Percentiles rank a stretch among this genome's conserved stretches.
Conservation (phyloP, 2,797 vertebrate species). For the Rhinogobio ventralis region DNA sequence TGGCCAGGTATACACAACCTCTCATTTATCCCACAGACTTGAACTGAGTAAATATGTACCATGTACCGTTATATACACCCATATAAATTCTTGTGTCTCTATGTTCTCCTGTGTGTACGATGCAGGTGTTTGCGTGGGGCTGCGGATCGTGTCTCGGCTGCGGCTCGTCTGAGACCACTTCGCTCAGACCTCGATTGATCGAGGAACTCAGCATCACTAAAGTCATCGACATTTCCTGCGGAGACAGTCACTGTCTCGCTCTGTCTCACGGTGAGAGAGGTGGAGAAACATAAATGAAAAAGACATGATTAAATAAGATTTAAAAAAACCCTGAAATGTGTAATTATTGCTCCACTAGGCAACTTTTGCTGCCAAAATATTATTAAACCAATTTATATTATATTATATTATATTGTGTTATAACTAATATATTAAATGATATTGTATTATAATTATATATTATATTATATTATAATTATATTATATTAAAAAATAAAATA, state of each 20-base stretch:
- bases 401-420: too few species aligned
- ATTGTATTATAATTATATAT: too few species aligned
- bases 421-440: too few species aligned
- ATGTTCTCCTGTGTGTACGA: conserved; percentile 12
- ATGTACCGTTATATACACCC: background rate
- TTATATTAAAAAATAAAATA: too few species aligned
- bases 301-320: background rate
- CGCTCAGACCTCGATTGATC: conserved; percentile 80
- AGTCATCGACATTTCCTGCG: conserved; percentile 85
- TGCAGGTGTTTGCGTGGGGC: conserved; percentile 83
- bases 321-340: too few species aligned
- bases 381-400: too few species aligned
- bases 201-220: conserved; percentile 83
- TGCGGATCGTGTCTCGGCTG: conserved; percentile 85
- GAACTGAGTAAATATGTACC: background rate
- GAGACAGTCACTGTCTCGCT: conserved; percentile 85
- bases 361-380: background rate
- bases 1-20: conserved; percentile 76
- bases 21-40: background rate
- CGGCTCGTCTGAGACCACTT: conserved; percentile 83
- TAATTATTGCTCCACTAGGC: background rate
- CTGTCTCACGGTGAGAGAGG: conserved; percentile 79
- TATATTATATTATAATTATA: too few species aligned
- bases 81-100: conserved; percentile 13
- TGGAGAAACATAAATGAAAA: background rate